phyloP scores from a whole-genome alignment of 2,797 vertebrate species.

The Pipistrellus pipistrellus region DNA sequence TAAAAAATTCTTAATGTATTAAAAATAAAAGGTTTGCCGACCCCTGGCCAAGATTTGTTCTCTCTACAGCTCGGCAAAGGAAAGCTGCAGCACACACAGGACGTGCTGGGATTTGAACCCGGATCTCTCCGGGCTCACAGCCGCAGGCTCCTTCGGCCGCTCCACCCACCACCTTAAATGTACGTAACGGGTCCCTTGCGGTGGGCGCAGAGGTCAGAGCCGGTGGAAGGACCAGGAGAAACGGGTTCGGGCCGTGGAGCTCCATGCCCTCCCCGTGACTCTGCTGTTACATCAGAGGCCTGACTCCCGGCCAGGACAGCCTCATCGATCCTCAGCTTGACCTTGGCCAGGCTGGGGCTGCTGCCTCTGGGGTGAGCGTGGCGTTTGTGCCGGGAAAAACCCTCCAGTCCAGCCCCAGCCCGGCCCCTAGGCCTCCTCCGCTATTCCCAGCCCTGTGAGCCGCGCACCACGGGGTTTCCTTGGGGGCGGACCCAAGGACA shows the following conservation, averaged over 20 bases:
- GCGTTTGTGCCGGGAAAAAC: background rate
- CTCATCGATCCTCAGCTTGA: background rate
- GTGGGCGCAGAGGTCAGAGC: no score
- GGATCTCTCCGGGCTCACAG: background rate
- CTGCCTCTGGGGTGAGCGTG: fast-evolving
- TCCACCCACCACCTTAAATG: background rate
- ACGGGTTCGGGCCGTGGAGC: no score
- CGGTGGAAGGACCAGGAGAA: background rate
- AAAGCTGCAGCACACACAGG: background rate
- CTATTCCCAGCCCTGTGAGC: background rate
- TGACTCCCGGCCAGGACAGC: background rate
- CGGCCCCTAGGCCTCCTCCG: background rate
- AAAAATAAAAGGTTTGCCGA: background rate
- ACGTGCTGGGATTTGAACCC: background rate
- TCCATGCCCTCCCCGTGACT: background rate
- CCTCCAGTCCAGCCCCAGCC: background rate
- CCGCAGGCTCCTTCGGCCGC: background rate
- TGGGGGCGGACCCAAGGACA: background rate
- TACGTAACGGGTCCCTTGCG: background rate
- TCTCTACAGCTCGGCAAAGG: background rate
- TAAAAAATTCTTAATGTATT: no score
- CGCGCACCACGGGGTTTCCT: background rate
- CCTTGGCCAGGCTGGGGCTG: background rate
- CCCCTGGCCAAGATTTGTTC: background rate
- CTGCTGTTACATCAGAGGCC: background rate